phyloP scores from a whole-genome alignment of 2,888 invertebrate species.

The Cryptocheilus praepositus region DNA sequence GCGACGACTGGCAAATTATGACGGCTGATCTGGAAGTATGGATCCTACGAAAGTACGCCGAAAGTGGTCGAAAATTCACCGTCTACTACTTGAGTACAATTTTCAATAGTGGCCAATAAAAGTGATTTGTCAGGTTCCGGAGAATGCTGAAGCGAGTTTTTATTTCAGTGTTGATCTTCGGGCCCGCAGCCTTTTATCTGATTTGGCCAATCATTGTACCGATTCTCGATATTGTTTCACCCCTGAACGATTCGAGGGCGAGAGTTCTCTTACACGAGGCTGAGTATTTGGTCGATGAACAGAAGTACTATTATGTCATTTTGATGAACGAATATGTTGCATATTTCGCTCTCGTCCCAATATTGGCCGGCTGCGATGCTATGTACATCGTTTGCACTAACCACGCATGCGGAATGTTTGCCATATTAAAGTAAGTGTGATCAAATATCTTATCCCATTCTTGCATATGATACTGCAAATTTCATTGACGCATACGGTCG shows the following conservation, averaged over 20 bases:
- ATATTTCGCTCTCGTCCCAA: too few relatives aligned
- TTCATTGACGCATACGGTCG: too few relatives aligned
- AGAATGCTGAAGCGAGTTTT: too few relatives aligned
- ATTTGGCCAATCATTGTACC: neutral
- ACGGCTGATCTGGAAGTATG: neutral
- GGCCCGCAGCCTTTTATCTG: neutral
- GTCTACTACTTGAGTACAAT: neutral
- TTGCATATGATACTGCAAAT: too few relatives aligned
- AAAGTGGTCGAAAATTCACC: neutral
- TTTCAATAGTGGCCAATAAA: neutral
- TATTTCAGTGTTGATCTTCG: neutral
- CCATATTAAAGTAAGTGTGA: too few relatives aligned
- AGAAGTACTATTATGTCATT: conserved; percentile 14
- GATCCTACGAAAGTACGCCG: neutral
- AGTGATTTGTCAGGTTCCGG: too few relatives aligned
- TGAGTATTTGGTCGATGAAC: conserved; percentile 18
- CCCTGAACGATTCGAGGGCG: conserved; percentile 14
- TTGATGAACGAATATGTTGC: neutral
- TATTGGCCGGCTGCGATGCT: too few relatives aligned
- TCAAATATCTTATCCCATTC: too few relatives aligned
- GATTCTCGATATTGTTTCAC: neutral
- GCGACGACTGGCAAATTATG: neutral
- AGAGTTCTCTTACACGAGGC: conserved; percentile 14
- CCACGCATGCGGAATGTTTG: too few relatives aligned
- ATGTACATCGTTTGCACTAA: too few relatives aligned